Evolutionary conservation across 1,140 invertebrate species (phyloP), one percentile per base, ranked within the genome.

Genomic region (Drosophila azteca): DNA sequence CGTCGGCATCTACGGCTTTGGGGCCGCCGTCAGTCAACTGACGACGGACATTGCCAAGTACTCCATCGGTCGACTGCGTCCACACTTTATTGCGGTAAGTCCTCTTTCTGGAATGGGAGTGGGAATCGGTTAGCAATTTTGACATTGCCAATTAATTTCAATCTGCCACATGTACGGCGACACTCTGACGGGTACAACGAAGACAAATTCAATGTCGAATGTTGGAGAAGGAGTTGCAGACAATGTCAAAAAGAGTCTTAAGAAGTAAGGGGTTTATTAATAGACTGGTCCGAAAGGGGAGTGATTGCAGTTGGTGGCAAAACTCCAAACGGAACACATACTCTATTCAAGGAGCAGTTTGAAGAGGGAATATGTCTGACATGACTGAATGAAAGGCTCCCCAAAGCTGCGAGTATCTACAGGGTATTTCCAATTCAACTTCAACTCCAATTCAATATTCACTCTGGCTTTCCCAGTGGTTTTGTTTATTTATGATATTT

Each of bases 31-130:
- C 65, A 96, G 95, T 50, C 96, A 97, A 91, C 92, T 97, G 13
- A 94, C 95, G 6, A 98, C 97, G 4, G 97, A 98, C 83, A 94
- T 98, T 75, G 96, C 96, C 22, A 99, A 99, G 92, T 98, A 98
- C 81, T 95, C 95, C 2, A 95, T 99, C 65, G 98, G 98, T 26
- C 93, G 98, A 51, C 92, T 99, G 59, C 93, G 98, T 74, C 98
- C 98, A 7, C 97, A 99, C 92, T 99, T 99, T 92, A 94, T 98
- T 70, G 93, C 93, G 74, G 93, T 94, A 89, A 94, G 93, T 77
- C 15, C 6, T 4, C 45, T 11, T 6, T 3, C 45, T 4, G 29
- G 44, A 70, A 75, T 61, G 57, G 71, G 57, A 45, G 13, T 13
- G 5, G 41, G 13, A 41, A 22, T 22, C 20, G 24, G 52, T 22